Evolutionary conservation across 2,888 invertebrate species (phyloP).

Genomic region (Sinhomidia bicolor): DNA sequence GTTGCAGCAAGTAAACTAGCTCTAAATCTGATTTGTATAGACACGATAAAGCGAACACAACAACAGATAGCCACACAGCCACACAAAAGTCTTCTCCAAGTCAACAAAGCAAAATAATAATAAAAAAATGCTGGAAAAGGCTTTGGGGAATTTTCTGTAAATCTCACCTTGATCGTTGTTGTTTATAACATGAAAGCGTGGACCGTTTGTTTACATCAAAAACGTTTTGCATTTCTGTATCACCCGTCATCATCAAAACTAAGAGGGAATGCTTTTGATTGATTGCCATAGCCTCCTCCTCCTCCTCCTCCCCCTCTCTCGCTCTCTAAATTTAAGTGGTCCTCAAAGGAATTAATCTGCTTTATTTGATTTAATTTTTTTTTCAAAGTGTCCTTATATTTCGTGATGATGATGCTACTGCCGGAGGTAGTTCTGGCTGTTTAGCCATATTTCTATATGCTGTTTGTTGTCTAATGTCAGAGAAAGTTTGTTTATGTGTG

Average conservation of each 20-base stretch:
- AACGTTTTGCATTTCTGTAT: background rate
- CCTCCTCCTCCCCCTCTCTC: background rate
- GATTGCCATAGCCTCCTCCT: background rate
- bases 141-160: slow-evolving; percentile 14
- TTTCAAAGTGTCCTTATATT: too few species aligned
- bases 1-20: background rate
- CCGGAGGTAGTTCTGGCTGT: too few species aligned
- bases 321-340: background rate
- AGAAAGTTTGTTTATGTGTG: too few species aligned
- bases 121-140: background rate
- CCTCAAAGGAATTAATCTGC: background rate
- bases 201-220: background rate
- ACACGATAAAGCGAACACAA: background rate
- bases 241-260: background rate
- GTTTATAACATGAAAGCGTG: background rate
- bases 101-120: background rate
- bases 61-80: background rate
- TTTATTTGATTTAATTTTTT: background rate
- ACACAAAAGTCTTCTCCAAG: too few species aligned
- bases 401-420: too few species aligned
- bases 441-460: too few species aligned
- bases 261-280: background rate
- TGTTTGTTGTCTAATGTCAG: too few species aligned
- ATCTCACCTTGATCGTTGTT: background rate
- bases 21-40: background rate